Evolutionary conservation across 2,888 invertebrate species (phyloP).

Genomic region (Cheilosia vulpina): DNA sequence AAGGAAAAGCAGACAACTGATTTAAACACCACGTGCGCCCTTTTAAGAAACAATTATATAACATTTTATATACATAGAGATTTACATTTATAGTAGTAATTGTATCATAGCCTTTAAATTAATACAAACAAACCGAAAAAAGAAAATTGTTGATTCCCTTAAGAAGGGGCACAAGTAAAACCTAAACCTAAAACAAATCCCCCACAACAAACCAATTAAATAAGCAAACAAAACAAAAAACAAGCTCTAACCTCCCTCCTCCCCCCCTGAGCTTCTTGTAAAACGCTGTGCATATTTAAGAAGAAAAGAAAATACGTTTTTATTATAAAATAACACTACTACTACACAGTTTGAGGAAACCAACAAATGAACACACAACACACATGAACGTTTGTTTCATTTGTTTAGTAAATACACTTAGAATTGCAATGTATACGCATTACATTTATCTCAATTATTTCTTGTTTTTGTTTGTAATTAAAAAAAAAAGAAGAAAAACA

Average conservation of each 20-base stretch:
- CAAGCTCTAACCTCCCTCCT: constrained; percentile 28
- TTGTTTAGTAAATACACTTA: constrained; percentile 63
- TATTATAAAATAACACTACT: constrained; percentile 48
- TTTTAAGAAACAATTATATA: constrained; percentile 72
- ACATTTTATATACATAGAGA: constrained; percentile 72
- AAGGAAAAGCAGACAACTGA: constrained; percentile 39
- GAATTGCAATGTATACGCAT: constrained; percentile 50
- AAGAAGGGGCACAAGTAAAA: constrained; percentile 54
- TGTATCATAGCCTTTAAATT: constrained; percentile 71
- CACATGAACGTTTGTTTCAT: constrained; percentile 42
- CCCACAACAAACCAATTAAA: constrained; percentile 20
- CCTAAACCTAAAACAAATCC: not conserved
- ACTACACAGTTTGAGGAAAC: constrained; percentile 48
- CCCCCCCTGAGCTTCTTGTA: constrained; percentile 53
- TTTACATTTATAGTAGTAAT: constrained; percentile 60
- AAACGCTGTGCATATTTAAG: constrained; percentile 67
- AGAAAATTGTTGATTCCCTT: constrained; percentile 54
- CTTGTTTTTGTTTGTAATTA: constrained; percentile 42
- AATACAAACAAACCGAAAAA: constrained; percentile 43
- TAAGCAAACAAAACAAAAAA: constrained; percentile 26
- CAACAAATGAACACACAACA: constrained; percentile 18
- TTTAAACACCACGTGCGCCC: constrained; percentile 67
- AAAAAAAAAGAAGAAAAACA: constrained; percentile 1
- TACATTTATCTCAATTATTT: constrained; percentile 45
- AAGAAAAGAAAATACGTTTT: constrained; percentile 29